A percentile compares a stretch with the other conserved stretches of the same genome.
Conservation (phyloP, 2,113 vertebrate genomes). For the Pteruthius melanotis region DNA sequence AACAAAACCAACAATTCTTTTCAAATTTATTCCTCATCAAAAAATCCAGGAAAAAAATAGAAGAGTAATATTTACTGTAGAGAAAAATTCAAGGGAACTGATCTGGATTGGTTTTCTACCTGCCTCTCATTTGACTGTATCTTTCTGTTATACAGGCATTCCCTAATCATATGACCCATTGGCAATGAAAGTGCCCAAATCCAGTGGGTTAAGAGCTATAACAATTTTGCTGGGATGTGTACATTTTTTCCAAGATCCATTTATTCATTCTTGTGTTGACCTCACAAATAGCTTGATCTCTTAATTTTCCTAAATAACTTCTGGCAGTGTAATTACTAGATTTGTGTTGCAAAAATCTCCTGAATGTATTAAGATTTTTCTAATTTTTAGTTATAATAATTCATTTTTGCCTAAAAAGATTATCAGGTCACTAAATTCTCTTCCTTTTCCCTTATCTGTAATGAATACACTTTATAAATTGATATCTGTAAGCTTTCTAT, state of each 20-base stretch:
- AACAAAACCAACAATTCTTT: background rate
- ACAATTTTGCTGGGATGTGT: background rate
- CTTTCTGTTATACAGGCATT: background rate
- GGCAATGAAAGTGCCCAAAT: background rate
- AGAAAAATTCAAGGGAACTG: background rate
- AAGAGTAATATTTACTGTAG: background rate
- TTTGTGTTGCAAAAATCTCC: background rate
- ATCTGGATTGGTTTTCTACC: background rate
- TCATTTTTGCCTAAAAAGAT: background rate
- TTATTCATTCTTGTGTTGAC: background rate
- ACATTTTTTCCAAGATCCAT: background rate
- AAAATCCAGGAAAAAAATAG: background rate
- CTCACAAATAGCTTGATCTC: background rate
- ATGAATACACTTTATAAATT: background rate
- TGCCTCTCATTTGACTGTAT: background rate
- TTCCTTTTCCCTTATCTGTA: background rate
- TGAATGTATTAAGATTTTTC: background rate
- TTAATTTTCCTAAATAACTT: background rate
- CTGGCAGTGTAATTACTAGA: background rate
- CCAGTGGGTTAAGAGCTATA: background rate
- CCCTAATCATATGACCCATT: background rate
- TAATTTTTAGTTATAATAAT: background rate
- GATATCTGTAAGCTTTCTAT: background rate
- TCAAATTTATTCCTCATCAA: background rate
- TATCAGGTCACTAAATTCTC: background rate